Conservation (phyloP, 2,888 invertebrate genomes). For the Lasiommata megera region DNA sequence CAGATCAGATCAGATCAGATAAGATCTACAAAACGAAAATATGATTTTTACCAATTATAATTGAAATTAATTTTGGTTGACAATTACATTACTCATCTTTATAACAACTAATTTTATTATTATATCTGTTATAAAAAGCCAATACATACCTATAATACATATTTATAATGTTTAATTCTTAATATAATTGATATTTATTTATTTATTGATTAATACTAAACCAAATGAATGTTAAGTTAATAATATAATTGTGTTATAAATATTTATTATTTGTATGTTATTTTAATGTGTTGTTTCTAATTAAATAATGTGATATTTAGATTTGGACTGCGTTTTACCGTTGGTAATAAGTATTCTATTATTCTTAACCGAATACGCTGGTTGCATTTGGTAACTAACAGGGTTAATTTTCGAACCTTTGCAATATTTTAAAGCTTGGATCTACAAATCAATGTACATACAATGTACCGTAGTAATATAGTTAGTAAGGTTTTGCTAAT, state of each 20-base stretch:
- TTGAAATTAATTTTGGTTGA: too few species aligned
- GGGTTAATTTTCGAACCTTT: too few species aligned
- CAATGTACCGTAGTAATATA: too few species aligned
- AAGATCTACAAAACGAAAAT: too few species aligned
- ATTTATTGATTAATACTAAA: neutral
- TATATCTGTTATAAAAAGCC: neutral
- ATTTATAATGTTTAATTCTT: neutral
- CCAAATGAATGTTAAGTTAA: neutral
- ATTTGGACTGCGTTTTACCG: neutral
- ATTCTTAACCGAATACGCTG: too few species aligned
- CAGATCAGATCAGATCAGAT: neutral
- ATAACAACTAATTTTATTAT: slow-evolving; percentile 9
- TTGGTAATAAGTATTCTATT: too few species aligned
- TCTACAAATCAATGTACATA: too few species aligned
- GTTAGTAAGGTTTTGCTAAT: too few species aligned
- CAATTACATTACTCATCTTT: slow-evolving; percentile 12
- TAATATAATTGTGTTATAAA: neutral
- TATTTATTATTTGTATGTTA: neutral
- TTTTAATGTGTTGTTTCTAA: neutral
- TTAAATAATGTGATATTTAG: neutral
- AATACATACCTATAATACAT: neutral
- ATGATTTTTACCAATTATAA: too few species aligned
- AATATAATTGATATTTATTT: neutral
- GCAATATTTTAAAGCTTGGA: too few species aligned
- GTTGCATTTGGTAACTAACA: too few species aligned